phyloP scores from a whole-genome alignment of 2,888 invertebrate species.

The Perdita meconis region DNA sequence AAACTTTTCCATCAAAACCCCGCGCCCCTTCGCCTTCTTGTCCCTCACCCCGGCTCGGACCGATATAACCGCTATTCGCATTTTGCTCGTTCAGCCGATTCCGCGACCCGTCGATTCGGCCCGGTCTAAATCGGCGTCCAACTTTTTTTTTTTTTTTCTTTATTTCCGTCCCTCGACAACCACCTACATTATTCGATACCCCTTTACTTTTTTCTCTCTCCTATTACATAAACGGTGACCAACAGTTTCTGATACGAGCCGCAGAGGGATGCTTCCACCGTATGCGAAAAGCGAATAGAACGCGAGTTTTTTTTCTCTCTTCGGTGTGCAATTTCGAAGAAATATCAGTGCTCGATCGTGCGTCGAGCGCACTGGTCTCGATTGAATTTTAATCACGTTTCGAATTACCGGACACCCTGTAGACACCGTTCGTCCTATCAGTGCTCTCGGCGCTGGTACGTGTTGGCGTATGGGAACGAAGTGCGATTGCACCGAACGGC shows the following conservation, averaged over 20 bases:
- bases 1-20: constrained; percentile 56
- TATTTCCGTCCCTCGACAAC: constrained; percentile 9
- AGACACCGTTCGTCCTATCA: not conserved
- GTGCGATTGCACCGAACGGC: constrained; percentile 19
- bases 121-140: constrained; percentile 33
- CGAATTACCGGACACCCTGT: constrained; percentile 5
- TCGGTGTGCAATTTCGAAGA: too few species aligned
- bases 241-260: not conserved
- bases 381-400: too few species aligned
- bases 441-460: constrained; percentile 9
- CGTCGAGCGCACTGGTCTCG: too few species aligned
- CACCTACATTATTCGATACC: constrained; percentile 33
- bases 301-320: not conserved
- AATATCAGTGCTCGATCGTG: too few species aligned
- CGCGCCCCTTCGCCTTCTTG: constrained; percentile 3
- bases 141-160: constrained; percentile 10
- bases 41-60: not conserved
- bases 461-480: constrained; percentile 16
- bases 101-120: constrained; percentile 40
- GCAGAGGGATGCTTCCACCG: not conserved
- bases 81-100: constrained; percentile 50
- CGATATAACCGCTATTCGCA: constrained; percentile 34
- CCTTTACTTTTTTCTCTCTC: constrained; percentile 23
- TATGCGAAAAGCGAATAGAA: not conserved
- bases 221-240: not conserved